Conservation (phyloP, 2,888 invertebrate species). For the Scrobipalpa atriplicella region DNA sequence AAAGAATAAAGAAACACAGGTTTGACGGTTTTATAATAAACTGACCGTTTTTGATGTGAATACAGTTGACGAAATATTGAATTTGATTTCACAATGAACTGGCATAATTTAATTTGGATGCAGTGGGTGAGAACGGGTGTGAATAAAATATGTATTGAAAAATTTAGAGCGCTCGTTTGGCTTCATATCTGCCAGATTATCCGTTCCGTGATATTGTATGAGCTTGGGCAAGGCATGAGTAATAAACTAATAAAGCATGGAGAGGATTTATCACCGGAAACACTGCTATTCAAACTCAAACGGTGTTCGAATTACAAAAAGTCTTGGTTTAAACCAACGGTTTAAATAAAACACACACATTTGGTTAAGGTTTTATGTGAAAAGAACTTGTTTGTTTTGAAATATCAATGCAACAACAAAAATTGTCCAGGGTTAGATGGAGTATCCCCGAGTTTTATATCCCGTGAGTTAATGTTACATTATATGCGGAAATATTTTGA, state of each 20-base stretch:
- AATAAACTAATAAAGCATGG: not conserved
- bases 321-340: not conserved
- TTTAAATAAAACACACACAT: not conserved
- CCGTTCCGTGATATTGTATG: not conserved
- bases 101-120: not conserved
- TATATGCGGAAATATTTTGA: constrained; percentile 48
- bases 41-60: not conserved
- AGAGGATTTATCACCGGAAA: constrained; percentile 12
- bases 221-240: not conserved
- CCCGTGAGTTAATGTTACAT: constrained; percentile 59
- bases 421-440: constrained; percentile 51
- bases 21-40: not conserved
- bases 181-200: not conserved
- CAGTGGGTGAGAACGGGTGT: not conserved
- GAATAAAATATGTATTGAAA: not conserved
- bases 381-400: constrained; percentile 27
- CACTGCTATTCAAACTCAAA: not conserved
- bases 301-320: not conserved
- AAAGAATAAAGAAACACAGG: not conserved
- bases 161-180: not conserved
- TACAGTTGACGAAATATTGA: not conserved
- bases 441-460: constrained; percentile 47
- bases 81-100: not conserved
- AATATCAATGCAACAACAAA: constrained; percentile 46
- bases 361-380: constrained; percentile 11